Percentiles rank a stretch among this genome's conserved stretches.
Conservation (phyloP, 2,113 vertebrate genomes). For the Vanacampus margaritifer region DNA sequence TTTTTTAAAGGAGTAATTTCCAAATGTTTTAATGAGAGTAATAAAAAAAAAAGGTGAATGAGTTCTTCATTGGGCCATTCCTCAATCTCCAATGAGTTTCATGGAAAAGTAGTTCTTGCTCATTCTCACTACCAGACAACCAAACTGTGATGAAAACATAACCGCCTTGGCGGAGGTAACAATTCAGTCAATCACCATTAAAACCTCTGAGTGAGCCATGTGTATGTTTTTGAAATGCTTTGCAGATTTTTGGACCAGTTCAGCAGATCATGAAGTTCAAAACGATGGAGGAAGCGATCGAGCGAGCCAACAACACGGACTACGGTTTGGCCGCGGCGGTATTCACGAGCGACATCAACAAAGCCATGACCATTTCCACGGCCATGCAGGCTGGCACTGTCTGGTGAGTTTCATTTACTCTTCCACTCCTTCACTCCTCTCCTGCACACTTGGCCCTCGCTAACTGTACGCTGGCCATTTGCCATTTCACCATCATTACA, state of each 20-base stretch:
- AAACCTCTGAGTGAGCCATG: neutral
- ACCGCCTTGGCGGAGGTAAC: neutral
- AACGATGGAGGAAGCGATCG: conserved; percentile 94
- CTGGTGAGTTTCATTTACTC: conserved; percentile 77
- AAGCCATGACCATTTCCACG: conserved; percentile 90
- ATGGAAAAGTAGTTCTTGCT: neutral
- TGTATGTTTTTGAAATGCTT: conserved; percentile 7
- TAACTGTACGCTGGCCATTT: conserved; percentile 34
- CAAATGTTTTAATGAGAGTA: neutral
- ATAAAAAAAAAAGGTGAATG: neutral
- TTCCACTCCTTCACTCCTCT: conserved; percentile 40
- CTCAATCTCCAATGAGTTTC: neutral
- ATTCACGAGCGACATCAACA: conserved; percentile 95
- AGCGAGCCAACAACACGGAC: conserved; percentile 93
- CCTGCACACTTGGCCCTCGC: conserved; percentile 35
- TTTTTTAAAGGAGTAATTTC: neutral
- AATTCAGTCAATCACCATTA: neutral
- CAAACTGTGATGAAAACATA: neutral
- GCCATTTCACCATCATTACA: conserved; percentile 48
- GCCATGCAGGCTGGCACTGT: conserved; percentile 97
- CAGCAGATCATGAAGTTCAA: conserved; percentile 98
- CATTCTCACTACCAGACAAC: neutral
- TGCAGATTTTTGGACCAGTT: conserved; percentile 96
- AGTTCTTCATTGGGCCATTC: neutral
- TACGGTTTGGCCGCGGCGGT: conserved; percentile 93